Conservation (phyloP, 2,797 vertebrate genomes). For the Harpagifer antarcticus region DNA sequence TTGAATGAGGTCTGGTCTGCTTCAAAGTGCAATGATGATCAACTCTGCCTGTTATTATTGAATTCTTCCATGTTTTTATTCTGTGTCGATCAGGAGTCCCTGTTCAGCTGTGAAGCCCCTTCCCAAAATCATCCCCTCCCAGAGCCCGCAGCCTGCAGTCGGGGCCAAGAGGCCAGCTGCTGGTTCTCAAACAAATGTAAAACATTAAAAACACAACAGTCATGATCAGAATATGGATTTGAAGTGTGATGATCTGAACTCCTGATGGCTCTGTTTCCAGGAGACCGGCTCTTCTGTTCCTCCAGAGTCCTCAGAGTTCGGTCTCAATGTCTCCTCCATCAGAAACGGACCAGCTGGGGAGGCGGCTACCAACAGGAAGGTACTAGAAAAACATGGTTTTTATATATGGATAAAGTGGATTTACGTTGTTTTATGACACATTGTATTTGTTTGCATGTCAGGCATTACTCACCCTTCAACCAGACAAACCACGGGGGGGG, state of each 20-base stretch:
- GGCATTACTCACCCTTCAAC: not conserved
- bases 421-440: not conserved
- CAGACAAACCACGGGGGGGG: not conserved
- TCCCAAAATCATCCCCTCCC: constrained; percentile 69
- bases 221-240: not conserved
- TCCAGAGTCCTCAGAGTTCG: constrained; percentile 83
- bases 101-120: constrained; percentile 67
- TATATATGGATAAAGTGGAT: not conserved
- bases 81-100: constrained; percentile 52
- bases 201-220: not conserved
- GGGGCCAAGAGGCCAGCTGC: constrained; percentile 48
- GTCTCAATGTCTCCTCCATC: constrained; percentile 89
- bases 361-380: constrained; percentile 75
- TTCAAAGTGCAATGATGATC: not conserved
- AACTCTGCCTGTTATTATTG: no score
- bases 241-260: not conserved
- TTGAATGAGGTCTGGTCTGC: not conserved
- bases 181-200: constrained; percentile 28
- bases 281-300: constrained; percentile 62
- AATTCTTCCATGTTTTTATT: not conserved
- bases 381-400: constrained; percentile 53
- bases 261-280: constrained; percentile 67
- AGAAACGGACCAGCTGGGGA: constrained; percentile 72
- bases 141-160: constrained; percentile 31
- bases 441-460: constrained; percentile 1